These are phyloP conservation scores for Gobio gobio DNA, from an alignment of 2,113 vertebrate species.

Conservation along the genomic window DNA sequence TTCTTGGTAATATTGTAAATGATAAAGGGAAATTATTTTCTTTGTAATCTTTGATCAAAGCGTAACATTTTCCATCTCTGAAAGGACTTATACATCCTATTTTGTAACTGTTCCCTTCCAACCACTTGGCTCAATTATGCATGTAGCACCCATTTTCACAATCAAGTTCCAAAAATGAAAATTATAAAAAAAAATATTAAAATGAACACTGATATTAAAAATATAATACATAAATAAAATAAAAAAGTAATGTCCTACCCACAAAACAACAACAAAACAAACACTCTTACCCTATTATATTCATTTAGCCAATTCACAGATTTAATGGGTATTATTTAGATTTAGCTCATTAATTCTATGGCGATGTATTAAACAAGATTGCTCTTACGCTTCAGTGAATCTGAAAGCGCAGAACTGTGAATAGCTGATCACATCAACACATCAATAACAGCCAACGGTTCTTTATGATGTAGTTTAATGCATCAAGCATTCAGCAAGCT, in stretches of 20 bases:
- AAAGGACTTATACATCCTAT: neutral
- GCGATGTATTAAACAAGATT: constrained; percentile 11
- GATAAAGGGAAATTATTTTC: neutral
- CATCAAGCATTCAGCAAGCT: neutral
- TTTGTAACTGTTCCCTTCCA: neutral
- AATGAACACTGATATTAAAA: too few relatives aligned
- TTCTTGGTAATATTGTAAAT: neutral
- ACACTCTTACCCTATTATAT: neutral
- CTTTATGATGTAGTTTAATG: constrained; percentile 28
- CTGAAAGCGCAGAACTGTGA: neutral
- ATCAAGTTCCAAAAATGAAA: neutral
- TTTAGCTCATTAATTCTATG: constrained; percentile 5
- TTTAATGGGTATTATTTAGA: neutral
- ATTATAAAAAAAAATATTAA: neutral
- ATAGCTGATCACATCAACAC: neutral
- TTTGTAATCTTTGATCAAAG: neutral
- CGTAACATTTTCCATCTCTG: neutral
- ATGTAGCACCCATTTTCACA: neutral
- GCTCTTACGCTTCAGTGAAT: neutral
- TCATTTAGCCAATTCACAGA: neutral
- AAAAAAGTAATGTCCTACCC: neutral
- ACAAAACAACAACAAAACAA: neutral
- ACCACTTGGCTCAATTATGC: neutral
- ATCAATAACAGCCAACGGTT: constrained; percentile 23
- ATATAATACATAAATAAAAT: too few relatives aligned